Evolutionary conservation across 2,797 vertebrate genomes (phyloP), one percentile per base, ranked within the genome.

Genomic region (Pempheris klunzingeri): DNA sequence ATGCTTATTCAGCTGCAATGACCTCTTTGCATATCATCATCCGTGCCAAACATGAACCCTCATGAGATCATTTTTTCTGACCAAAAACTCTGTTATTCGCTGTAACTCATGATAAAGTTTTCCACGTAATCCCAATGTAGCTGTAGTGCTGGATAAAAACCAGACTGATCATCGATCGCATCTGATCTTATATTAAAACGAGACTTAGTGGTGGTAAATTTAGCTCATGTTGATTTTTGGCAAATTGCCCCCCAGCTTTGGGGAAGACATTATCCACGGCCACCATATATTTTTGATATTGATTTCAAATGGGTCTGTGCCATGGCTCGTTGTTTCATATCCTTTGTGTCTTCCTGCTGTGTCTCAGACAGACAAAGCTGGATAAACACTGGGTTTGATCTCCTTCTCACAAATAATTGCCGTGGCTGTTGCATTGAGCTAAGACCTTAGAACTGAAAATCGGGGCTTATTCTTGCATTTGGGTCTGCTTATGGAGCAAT

Each of bases 1-100:
- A 85, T 88, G 85, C 83, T 87, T 85, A 87, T 91, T 90, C 85
- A 84, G 84, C 83, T 88, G 86, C 77, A 41, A 24, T 86, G 77
- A 88, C 85, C 88, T 82, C 77, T 78, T 93, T 87, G 83, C 83
- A 74, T 84, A 77, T 88, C 68, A 77, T 88, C 68, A 65, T 85
- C 77, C 77, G 82, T 83, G 81, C 77, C 83, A 73, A 44, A 49
- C 74, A 73, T 34, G 49, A 69, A 53, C 52, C 60, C 54, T 50
- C 39, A 13, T 50, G 49, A 71, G 65, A 74, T 46, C n/a, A 15
- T 69, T 36, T 55, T 41, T 50, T 52, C 22, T 32, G 20, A 41
- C 59, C 22, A 47, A 64, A 36, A 28, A 15, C 1, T 61, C 68
- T 32, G 6, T 59, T 20, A 34, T 75, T 74, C n/a, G n/a, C n/a